Evolutionary conservation across 1,140 invertebrate species (phyloP).

Genomic region (Leucophenga varia): DNA sequence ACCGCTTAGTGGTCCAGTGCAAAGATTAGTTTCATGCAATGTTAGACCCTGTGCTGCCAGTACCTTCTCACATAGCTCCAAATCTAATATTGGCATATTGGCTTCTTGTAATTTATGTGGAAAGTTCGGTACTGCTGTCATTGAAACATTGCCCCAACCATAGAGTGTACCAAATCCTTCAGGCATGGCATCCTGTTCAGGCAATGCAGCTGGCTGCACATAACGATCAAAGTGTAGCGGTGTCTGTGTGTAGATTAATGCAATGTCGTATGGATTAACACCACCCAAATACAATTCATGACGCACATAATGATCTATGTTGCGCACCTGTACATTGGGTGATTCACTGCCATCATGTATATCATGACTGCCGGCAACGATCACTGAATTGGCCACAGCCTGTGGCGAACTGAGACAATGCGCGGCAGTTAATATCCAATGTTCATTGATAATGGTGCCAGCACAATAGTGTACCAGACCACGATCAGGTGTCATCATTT

Average conservation of each 20-base stretch:
- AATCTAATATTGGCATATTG: constrained; percentile 56
- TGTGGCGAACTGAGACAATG: constrained; percentile 45
- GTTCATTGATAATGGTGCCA: constrained; percentile 48
- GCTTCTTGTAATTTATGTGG: constrained; percentile 57
- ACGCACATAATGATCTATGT: constrained; percentile 41
- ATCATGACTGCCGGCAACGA: constrained; percentile 49
- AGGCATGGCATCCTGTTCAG: constrained; percentile 56
- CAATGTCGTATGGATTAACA: constrained; percentile 61
- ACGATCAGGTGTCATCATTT: constrained; percentile 41
- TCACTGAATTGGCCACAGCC: constrained; percentile 37
- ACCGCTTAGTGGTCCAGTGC: constrained; percentile 59
- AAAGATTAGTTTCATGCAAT: constrained; percentile 58
- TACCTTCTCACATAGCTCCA: constrained; percentile 43
- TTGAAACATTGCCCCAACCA: constrained; percentile 58
- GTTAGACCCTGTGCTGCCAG: constrained; percentile 41
- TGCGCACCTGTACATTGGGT: constrained; percentile 35
- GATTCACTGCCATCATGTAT: constrained; percentile 35
- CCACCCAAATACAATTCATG: constrained; percentile 49
- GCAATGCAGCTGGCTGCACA: constrained; percentile 56
- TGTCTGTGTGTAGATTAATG: constrained; percentile 58
- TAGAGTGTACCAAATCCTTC: constrained; percentile 57
- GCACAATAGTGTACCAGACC: constrained; percentile 50
- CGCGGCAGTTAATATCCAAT: constrained; percentile 53
- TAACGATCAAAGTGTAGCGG: constrained; percentile 41
- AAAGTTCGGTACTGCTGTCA: constrained; percentile 49